Evolutionary conservation across 2,113 vertebrate species (phyloP).

Genomic region (Lophura nycthemera): DNA sequence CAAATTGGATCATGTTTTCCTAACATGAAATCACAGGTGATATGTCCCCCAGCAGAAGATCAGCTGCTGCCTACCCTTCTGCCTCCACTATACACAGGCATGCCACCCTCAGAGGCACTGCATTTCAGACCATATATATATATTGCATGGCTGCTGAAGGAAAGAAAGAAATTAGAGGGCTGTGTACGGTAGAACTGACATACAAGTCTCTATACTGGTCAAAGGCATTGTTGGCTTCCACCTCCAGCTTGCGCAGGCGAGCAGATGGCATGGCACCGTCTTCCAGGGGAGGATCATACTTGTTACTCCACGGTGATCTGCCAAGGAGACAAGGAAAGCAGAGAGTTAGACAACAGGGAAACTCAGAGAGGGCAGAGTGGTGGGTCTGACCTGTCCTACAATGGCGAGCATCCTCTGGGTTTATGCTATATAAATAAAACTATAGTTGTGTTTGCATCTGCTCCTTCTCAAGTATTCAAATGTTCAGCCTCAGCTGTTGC

Average conservation of each 20-base stretch:
- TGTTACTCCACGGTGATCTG: conserved; percentile 99
- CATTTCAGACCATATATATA: neutral
- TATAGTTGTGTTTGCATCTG: neutral
- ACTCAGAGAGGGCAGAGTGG: fast-evolving
- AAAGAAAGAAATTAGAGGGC: neutral
- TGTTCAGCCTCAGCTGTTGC: neutral
- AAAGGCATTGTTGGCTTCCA: conserved; percentile 98
- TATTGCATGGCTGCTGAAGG: neutral
- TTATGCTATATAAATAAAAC: neutral
- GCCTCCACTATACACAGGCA: neutral
- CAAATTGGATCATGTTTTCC: neutral
- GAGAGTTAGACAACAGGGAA: neutral
- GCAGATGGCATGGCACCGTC: conserved; percentile 98
- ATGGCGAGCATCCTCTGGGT: neutral
- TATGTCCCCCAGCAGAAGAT: neutral
- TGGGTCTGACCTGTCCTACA: neutral
- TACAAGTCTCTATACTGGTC: conserved; percentile 99
- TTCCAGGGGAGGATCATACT: conserved; percentile 97
- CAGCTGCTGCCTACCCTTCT: neutral
- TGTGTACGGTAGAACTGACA: conserved; percentile 65
- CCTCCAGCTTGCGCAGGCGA: conserved; percentile 96
- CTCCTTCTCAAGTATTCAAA: neutral
- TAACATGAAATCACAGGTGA: neutral
- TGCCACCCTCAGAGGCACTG: neutral
- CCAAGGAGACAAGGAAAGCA: neutral